Base-by-base conservation (phyloP, 2,113 vertebrate genomes). In the Bos indicus region DNA sequence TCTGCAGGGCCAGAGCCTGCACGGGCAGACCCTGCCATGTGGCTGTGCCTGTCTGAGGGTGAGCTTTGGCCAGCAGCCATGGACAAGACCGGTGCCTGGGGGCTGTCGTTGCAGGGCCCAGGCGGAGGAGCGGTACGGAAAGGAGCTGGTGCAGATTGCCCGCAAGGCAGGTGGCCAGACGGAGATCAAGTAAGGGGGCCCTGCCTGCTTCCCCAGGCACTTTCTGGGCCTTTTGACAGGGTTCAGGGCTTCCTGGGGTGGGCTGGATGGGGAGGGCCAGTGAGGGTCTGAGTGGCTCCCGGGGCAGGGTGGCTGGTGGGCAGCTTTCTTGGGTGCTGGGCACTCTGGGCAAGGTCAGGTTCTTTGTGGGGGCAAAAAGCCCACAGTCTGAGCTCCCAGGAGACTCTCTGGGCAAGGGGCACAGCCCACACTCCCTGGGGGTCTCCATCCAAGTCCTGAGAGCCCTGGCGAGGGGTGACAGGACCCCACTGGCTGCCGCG, bases 91-190 rank as follows among this genome's bases (percentile, higher is more conserved):
- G 1, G 40, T 8, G 6, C 7, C 80, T 2, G 30, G 54, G 81
- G 33, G n/a, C 5, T 94, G 98, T 95, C 30, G 60, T 40, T 81
- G 57, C 97, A 99, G 99, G 98, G 99, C 99, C 30, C 99, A 99
- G 52, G 99, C 99, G 3, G 99, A 99, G 97, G 99, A 99, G 93
- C 99, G 99, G 91, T 99, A 99, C 0, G 99, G 99, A 52, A 99
- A 99, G 88, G 99, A 99, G 92, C 97, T 99, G 95, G 95, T 99
- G 36, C 98, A 99, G 81, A 99, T 99, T 0, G 99, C 99, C 2
- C 99, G 99, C 62, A 99, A 99, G 95, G 99, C 99, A 2, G 99
- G 99, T 0, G 99, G 99, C 67, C 98, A 99, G 78, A 99, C 99
- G 28, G 99, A 99, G 98, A 99, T 99, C 98, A 99, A 99, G 99